Evolutionary conservation across 2,888 invertebrate genomes (phyloP).

Genomic region (Cephus rjabovi): DNA sequence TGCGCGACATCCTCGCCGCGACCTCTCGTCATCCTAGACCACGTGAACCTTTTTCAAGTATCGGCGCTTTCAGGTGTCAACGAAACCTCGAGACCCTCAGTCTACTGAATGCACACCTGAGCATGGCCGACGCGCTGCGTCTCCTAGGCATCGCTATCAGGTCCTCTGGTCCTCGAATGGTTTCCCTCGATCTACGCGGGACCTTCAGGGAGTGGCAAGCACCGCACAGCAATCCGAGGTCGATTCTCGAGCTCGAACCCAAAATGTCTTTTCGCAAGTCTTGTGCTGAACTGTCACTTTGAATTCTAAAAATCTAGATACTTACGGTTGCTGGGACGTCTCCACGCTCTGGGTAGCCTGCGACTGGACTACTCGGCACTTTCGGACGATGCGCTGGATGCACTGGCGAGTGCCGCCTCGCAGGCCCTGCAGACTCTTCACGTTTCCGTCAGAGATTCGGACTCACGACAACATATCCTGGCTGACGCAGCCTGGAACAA

Average conservation of each 20-base stretch:
- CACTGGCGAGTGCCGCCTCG: constrained; percentile 62
- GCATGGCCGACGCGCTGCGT: constrained; percentile 64
- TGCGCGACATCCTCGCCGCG: no score
- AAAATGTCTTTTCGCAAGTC: background rate
- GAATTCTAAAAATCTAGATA: constrained; percentile 41
- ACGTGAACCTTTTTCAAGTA: background rate
- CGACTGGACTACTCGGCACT: constrained; percentile 68
- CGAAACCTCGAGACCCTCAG: constrained; percentile 61
- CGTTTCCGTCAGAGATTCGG: constrained; percentile 65
- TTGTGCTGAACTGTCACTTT: background rate
- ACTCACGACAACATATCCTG: constrained; percentile 63
- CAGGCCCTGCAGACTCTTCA: constrained; percentile 59
- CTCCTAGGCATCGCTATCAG: constrained; percentile 63
- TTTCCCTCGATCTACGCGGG: constrained; percentile 64
- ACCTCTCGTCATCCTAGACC: background rate
- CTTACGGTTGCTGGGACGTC: constrained; percentile 59
- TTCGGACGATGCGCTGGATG: constrained; percentile 63
- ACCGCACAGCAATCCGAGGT: constrained; percentile 58
- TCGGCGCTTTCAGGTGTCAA: constrained; percentile 59
- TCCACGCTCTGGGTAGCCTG: constrained; percentile 60
- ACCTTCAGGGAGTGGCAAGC: constrained; percentile 66
- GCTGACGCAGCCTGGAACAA: constrained; percentile 65
- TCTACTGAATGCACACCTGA: constrained; percentile 66
- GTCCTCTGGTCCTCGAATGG: constrained; percentile 58
- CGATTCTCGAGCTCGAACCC: background rate